Evolutionary conservation across 1,140 invertebrate genomes (phyloP).

Genomic region (Ostrea edulis): DNA sequence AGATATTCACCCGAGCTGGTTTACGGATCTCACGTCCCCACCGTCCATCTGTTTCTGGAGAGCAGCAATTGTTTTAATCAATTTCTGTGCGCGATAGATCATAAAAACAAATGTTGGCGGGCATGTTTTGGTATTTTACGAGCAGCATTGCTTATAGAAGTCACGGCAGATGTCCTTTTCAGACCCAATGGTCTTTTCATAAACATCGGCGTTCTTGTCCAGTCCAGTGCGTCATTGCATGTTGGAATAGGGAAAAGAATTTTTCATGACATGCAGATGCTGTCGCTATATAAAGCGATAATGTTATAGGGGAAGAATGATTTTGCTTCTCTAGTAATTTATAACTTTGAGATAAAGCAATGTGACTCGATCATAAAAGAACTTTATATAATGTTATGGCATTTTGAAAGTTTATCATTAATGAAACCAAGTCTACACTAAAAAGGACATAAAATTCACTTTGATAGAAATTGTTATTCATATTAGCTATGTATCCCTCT

Average conservation of each 20-base stretch:
- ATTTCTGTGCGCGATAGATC: conserved; percentile 2
- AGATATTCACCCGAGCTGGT: background rate
- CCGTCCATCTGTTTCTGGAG: conserved; percentile 16
- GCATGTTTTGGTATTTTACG: conserved; percentile 37
- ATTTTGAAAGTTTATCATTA: background rate
- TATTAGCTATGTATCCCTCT: too few species aligned
- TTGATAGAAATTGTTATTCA: too few species aligned
- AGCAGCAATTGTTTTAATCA: conserved; percentile 31
- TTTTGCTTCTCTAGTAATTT: background rate
- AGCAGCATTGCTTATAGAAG: background rate
- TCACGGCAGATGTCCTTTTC: background rate
- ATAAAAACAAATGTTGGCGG: conserved; percentile 25
- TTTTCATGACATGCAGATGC: background rate
- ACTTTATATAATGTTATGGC: background rate
- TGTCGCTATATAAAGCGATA: too few species aligned
- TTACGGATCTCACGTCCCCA: background rate
- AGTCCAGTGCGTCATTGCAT: background rate
- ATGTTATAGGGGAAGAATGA: too few species aligned
- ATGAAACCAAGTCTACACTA: too few species aligned
- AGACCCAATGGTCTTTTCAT: background rate
- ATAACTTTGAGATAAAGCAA: background rate
- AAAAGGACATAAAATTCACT: too few species aligned
- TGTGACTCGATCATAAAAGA: background rate
- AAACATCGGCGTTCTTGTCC: background rate
- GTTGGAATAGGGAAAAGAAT: background rate